phyloP scores from a whole-genome alignment of 2,113 vertebrate species.

The Plestiodon gilberti region DNA sequence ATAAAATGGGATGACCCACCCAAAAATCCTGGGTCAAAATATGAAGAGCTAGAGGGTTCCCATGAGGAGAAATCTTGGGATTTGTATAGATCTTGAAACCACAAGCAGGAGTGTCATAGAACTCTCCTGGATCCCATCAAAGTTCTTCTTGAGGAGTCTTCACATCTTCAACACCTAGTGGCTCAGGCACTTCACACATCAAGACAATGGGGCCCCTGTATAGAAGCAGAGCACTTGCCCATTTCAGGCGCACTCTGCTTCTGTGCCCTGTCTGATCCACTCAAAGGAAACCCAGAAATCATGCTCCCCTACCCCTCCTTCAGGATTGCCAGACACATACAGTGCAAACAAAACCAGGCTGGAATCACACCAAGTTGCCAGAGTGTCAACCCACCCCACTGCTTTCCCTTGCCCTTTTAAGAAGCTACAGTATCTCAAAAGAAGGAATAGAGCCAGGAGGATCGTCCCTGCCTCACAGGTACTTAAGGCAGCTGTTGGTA shows the following conservation, averaged over 20 bases:
- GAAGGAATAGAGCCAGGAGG: neutral
- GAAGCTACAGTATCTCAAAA: neutral
- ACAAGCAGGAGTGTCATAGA: neutral
- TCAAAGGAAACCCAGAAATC: neutral
- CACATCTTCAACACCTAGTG: neutral
- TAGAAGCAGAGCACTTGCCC: neutral
- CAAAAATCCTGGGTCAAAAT: neutral
- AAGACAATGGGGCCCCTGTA: neutral
- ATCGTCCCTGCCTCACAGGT: neutral
- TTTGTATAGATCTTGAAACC: neutral
- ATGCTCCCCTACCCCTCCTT: neutral
- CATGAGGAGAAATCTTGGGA: neutral
- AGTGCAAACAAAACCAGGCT: neutral
- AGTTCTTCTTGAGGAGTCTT: neutral
- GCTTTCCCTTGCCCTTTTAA: neutral
- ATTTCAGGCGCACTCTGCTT: neutral
- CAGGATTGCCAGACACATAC: neutral
- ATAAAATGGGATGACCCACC: neutral
- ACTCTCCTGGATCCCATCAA: neutral
- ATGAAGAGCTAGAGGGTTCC: neutral
- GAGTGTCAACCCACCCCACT: too few species aligned
- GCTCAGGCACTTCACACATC: neutral
- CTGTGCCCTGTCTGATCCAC: neutral
- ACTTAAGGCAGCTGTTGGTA: neutral
- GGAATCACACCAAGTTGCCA: neutral